Percentiles rank a stretch among this genome's conserved stretches.
Conservation (phyloP, 1,140 invertebrate species). For the Manduca sexta region DNA sequence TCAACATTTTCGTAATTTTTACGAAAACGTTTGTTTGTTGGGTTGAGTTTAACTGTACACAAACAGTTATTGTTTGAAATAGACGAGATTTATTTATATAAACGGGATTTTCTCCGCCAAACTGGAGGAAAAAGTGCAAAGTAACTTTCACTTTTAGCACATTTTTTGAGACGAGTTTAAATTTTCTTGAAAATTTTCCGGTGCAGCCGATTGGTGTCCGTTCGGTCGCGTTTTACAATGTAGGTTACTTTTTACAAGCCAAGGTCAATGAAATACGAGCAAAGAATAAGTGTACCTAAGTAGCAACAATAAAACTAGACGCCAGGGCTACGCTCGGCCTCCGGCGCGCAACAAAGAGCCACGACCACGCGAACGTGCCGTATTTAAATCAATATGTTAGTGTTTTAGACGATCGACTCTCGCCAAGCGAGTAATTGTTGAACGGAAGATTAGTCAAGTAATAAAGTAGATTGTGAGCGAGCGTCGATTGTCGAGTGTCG, state of each 20-base stretch:
- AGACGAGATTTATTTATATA: too few species aligned
- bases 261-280: conserved; percentile 34
- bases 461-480: conserved; percentile 55
- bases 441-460: conserved; percentile 50
- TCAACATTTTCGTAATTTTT: too few species aligned
- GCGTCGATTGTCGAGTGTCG: conserved; percentile 13
- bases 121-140: too few species aligned
- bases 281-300: conserved; percentile 19
- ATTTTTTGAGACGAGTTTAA: conserved; percentile 4
- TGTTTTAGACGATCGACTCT: conserved; percentile 38
- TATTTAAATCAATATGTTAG: conserved; percentile 33
- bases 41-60: too few species aligned
- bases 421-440: conserved; percentile 38
- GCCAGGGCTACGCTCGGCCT: conserved; percentile 22
- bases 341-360: conserved; percentile 31
- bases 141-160: conserved; percentile 20
- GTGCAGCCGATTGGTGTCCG: too few species aligned
- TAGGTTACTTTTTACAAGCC: conserved; percentile 30
- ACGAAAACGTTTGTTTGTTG: too few species aligned
- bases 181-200: conserved; percentile 1
- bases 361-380: conserved; percentile 20
- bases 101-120: too few species aligned
- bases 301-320: conserved; percentile 33
- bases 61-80: too few species aligned
- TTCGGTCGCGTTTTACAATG: conserved; percentile 9